phyloP scores from a whole-genome alignment of 2,888 invertebrate species.

The Vandiemenella viatica region DNA sequence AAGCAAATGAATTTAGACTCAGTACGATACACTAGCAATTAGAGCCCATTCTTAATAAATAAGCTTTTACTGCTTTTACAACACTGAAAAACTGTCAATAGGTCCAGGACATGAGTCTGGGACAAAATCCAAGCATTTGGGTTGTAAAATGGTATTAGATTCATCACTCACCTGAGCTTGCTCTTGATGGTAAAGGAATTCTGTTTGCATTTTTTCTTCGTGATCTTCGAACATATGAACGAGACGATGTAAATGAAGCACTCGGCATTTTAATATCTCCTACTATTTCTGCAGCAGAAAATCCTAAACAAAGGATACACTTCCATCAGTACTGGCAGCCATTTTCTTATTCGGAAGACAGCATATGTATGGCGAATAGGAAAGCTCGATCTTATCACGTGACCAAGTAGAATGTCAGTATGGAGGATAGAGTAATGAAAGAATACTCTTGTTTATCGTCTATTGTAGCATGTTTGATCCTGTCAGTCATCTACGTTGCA shows the following conservation, averaged over 20 bases:
- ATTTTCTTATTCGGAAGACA: slow-evolving; percentile 52
- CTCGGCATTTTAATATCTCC: slow-evolving; percentile 61
- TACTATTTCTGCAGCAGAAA: slow-evolving; percentile 18
- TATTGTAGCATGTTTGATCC: slow-evolving; percentile 54
- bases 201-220: slow-evolving; percentile 83
- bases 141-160: slow-evolving; percentile 1
- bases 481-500: slow-evolving; percentile 67
- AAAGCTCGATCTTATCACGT: slow-evolving; percentile 23
- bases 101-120: slow-evolving; percentile 7
- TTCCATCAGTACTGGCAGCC: slow-evolving; percentile 62
- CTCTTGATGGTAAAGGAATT: slow-evolving; percentile 65
- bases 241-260: slow-evolving; percentile 85
- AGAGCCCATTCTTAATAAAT: no score
- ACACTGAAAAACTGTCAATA: slow-evolving; percentile 16
- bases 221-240: slow-evolving; percentile 82
- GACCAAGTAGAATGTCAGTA: slow-evolving; percentile 26
- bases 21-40: no score
- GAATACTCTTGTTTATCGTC: slow-evolving; percentile 40
- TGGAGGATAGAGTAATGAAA: slow-evolving; percentile 26
- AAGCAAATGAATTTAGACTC: no score
- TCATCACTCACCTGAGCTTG: slow-evolving; percentile 59
- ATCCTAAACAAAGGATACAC: slow-evolving; percentile 68
- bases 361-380: slow-evolving; percentile 19
- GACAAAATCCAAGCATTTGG: slow-evolving; percentile 14
- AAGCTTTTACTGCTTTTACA: no score